Conservation (phyloP, 2,113 vertebrate genomes). For the Sorex fumeus region DNA sequence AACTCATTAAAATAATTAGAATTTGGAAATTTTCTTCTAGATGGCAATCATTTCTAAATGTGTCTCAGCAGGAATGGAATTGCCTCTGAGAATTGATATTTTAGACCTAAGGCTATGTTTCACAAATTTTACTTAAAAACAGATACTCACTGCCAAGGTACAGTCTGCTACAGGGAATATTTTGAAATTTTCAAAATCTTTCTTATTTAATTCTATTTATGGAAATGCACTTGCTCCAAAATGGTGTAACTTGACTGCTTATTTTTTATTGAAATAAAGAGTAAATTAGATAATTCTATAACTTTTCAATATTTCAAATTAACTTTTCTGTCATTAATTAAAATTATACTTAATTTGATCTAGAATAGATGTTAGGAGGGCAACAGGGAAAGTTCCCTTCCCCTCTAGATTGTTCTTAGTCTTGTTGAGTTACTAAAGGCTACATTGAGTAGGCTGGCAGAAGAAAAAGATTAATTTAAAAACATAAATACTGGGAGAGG, state of each 20-base stretch:
- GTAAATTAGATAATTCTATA: not conserved
- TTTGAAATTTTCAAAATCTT: slow-evolving; percentile 48
- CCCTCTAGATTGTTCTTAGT: not conserved
- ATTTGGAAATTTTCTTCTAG: slow-evolving; percentile 40
- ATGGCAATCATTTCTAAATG: slow-evolving; percentile 26
- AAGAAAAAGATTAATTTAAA: not conserved
- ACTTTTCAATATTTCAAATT: not conserved
- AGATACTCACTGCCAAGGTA: not conserved
- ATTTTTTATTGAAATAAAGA: not conserved
- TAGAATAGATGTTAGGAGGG: not conserved
- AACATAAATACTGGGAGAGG: not conserved
- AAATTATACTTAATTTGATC: not conserved
- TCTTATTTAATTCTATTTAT: slow-evolving; percentile 7
- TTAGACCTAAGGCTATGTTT: slow-evolving; percentile 44
- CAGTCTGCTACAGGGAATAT: slow-evolving; percentile 46
- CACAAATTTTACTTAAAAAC: slow-evolving; percentile 61
- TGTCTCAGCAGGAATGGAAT: not conserved
- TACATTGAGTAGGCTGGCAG: not conserved
- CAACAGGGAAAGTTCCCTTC: not conserved
- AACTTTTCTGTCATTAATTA: not conserved
- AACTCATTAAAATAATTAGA: slow-evolving; percentile 32
- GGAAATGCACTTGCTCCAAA: not conserved
- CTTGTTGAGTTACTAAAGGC: not conserved
- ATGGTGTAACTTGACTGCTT: not conserved
- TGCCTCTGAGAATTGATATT: slow-evolving; percentile 59